Conservation (phyloP, 2,888 invertebrate genomes). For the Doris montereyensis region DNA sequence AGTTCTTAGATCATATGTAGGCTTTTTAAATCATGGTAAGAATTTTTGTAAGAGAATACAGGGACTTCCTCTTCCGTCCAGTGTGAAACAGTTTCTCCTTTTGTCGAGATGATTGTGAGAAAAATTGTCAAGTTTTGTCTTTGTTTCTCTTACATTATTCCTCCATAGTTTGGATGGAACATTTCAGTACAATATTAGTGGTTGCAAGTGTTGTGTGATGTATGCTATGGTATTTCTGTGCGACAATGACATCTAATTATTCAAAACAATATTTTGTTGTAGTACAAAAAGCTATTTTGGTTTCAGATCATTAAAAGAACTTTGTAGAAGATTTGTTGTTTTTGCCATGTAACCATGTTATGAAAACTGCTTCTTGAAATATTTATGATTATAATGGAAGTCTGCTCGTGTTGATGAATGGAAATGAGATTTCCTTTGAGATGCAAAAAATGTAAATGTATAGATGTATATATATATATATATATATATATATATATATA, state of each 20-base stretch:
- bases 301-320: no score
- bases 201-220: background rate
- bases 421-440: no score
- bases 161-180: background rate
- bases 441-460: no score
- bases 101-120: conserved; percentile 46
- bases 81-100: conserved; percentile 58
- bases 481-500: background rate
- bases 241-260: no score
- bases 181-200: background rate
- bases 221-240: no score
- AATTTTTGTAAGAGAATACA: conserved; percentile 55
- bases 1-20: conserved; percentile 53
- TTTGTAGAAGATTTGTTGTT: no score
- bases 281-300: no score
- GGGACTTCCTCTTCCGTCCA: conserved; percentile 56
- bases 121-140: background rate
- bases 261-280: no score
- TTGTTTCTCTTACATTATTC: background rate
- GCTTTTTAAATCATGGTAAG: conserved; percentile 55
- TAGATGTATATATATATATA: background rate
- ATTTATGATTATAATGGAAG: no score
- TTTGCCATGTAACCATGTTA: no score
- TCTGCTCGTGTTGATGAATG: no score
- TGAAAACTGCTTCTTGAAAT: no score